Conservation (phyloP, 2,797 vertebrate species). For the Okamejei kenojei region DNA sequence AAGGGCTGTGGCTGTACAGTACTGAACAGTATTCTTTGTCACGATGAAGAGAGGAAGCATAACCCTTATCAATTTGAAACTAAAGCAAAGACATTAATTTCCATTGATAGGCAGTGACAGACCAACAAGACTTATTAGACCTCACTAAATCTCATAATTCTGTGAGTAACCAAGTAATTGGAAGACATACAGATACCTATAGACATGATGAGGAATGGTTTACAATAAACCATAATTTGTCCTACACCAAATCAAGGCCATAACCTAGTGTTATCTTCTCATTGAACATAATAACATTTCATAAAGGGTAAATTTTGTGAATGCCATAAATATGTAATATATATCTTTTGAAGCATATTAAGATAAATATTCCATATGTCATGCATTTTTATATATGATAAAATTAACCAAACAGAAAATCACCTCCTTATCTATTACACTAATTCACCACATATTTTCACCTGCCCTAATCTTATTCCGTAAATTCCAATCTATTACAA, state of each 20-base stretch:
- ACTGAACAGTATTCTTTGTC: not conserved
- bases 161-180: not conserved
- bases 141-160: not conserved
- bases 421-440: not conserved
- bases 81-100: not conserved
- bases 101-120: not conserved
- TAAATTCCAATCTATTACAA: not conserved
- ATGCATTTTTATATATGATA: not conserved
- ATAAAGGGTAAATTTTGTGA: not conserved
- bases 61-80: not conserved
- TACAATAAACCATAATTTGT: not conserved
- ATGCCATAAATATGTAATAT: not conserved
- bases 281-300: not conserved
- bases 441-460: not conserved
- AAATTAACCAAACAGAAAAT: not conserved
- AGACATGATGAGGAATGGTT: not conserved
- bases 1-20: too few relatives aligned
- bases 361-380: not conserved
- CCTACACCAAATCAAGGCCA: not conserved
- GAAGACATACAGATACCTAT: not conserved
- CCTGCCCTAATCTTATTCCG: not conserved
- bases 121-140: not conserved
- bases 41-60: too few relatives aligned
- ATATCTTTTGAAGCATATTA: not conserved
- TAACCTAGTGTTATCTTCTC: not conserved